Conservation (phyloP, 2,113 vertebrate genomes). For the Marcusenius ussheri region DNA sequence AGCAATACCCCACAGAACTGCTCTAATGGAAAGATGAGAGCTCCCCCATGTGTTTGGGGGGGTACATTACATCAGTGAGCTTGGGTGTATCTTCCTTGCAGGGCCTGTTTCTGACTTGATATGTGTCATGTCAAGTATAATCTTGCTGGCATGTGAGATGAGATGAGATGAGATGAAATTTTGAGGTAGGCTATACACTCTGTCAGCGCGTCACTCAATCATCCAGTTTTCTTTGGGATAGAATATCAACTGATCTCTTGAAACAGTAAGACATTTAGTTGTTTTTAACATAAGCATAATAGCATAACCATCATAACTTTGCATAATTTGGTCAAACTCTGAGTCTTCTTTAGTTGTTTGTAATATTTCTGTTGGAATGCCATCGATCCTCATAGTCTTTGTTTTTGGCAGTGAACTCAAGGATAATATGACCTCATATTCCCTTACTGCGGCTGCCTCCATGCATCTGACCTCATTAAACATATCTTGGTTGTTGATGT, state of each 20-base stretch:
- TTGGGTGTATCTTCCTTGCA: background rate
- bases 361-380: background rate
- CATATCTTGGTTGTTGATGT: background rate
- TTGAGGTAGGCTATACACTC: background rate
- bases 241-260: background rate
- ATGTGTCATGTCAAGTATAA: background rate
- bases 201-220: background rate
- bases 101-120: background rate
- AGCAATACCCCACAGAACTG: background rate
- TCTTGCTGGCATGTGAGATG: background rate
- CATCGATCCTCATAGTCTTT: background rate
- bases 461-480: background rate
- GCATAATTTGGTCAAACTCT: background rate
- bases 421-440: background rate
- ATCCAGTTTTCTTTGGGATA: background rate
- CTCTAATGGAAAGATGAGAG: background rate
- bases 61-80: background rate
- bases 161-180: no score
- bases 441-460: background rate
- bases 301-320: background rate
- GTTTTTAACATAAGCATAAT: background rate
- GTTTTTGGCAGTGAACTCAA: background rate
- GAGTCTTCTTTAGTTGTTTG: background rate
- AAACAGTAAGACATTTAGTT: background rate
- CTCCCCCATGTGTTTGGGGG: background rate